A percentile compares a stretch with the other conserved stretches of the same genome.
phyloP scores from a whole-genome alignment of 2,113 vertebrate species.

The Indicator indicator region DNA sequence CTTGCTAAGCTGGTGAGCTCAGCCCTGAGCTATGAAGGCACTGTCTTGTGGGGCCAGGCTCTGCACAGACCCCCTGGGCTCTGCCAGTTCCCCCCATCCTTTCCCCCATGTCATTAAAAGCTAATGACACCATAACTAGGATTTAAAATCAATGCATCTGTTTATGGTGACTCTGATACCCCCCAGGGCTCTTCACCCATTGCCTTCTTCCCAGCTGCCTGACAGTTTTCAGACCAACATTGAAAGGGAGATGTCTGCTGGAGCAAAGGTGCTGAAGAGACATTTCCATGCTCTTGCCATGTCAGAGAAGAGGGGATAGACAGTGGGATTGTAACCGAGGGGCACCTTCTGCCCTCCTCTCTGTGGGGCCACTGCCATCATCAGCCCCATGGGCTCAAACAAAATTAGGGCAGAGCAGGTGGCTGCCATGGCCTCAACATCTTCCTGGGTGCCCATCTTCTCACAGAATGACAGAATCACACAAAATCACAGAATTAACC shows the following conservation, averaged over 20 bases:
- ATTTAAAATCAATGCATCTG: background rate
- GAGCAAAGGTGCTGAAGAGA: background rate
- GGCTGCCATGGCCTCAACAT: background rate
- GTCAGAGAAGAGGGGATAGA: background rate
- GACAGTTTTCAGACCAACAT: background rate
- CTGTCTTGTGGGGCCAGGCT: background rate
- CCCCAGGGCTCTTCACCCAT: background rate
- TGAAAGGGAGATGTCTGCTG: background rate
- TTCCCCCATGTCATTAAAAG: background rate
- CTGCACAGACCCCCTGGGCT: background rate
- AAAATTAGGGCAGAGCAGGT: background rate
- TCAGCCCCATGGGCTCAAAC: background rate
- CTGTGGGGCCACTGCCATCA: fast-evolving
- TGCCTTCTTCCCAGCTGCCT: background rate
- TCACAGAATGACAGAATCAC: background rate
- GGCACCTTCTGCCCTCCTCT: background rate
- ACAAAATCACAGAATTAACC: no score
- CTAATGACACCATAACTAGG: background rate
- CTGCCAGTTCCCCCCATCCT: background rate
- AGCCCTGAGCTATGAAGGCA: background rate
- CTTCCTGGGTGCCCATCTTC: background rate
- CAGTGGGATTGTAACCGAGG: background rate
- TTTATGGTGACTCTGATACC: background rate
- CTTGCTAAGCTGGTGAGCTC: slow-evolving; percentile 13
- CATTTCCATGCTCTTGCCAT: background rate